phyloP scores from a whole-genome alignment of 2,113 vertebrate genomes.

The Ceyx margarethae region DNA sequence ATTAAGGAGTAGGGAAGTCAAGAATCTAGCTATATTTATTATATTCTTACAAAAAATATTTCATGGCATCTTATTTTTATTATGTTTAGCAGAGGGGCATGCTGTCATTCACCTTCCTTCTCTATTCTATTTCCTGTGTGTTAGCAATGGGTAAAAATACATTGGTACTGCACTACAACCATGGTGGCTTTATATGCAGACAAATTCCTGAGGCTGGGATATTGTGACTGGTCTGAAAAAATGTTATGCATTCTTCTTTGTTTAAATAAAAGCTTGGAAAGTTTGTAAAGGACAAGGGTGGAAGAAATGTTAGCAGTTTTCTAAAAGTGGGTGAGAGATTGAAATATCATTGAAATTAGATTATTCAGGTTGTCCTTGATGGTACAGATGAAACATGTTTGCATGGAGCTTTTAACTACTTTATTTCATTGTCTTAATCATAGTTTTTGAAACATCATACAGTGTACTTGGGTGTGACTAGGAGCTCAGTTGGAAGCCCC shows the following conservation, averaged over 20 bases:
- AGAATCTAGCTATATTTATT: background rate
- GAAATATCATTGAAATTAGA: background rate
- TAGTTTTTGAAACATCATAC: background rate
- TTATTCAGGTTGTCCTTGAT: background rate
- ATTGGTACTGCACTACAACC: background rate
- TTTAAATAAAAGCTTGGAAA: constrained; percentile 6
- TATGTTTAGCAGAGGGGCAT: background rate
- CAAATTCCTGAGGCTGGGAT: constrained; percentile 15
- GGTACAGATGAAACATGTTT: background rate
- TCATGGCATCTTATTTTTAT: background rate
- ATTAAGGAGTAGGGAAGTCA: background rate
- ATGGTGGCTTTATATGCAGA: background rate
- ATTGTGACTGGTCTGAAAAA: constrained; percentile 16
- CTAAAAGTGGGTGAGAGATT: background rate
- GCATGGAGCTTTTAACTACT: background rate
- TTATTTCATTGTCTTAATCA: background rate
- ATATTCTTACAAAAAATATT: background rate
- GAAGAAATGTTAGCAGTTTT: constrained; percentile 28
- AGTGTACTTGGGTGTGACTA: background rate
- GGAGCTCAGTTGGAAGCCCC: background rate
- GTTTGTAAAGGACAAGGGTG: background rate
- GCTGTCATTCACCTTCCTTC: background rate
- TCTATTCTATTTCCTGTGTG: background rate
- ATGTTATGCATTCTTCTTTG: background rate
- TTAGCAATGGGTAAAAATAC: background rate